phyloP scores from a whole-genome alignment of 2,113 vertebrate genomes.

The Calonectris borealis region DNA sequence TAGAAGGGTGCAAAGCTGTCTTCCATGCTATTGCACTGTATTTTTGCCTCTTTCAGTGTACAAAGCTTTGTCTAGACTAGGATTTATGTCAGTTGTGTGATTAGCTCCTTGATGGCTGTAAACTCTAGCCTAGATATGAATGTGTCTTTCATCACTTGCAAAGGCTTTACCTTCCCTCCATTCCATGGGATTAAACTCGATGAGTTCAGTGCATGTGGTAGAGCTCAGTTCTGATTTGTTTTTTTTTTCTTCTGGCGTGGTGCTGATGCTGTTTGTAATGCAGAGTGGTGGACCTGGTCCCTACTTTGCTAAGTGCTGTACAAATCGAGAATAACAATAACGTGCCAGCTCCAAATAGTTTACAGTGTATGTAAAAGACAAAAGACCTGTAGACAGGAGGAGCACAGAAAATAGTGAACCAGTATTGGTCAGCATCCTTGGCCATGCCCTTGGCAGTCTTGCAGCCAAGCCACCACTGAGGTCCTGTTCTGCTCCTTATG shows the following conservation, averaged over 20 bases:
- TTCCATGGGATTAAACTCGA: neutral
- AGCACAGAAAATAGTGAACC: neutral
- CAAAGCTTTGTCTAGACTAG: slow-evolving; percentile 35
- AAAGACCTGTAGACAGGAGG: neutral
- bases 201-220: neutral
- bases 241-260: fast-evolving
- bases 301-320: neutral
- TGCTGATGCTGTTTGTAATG: neutral
- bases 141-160: slow-evolving; percentile 1
- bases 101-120: slow-evolving; percentile 26
- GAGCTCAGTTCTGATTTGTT: neutral
- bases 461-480: neutral
- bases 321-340: neutral
- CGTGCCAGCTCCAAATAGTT: neutral
- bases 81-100: slow-evolving; percentile 3
- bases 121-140: slow-evolving; percentile 8
- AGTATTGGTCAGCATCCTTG: neutral
- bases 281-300: neutral
- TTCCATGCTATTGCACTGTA: neutral
- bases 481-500: neutral
- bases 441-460: neutral
- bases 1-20: neutral
- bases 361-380: neutral
- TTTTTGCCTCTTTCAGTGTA: neutral
- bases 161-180: neutral